Conservation (phyloP, 2,113 vertebrate species). For the Falco punctatus region DNA sequence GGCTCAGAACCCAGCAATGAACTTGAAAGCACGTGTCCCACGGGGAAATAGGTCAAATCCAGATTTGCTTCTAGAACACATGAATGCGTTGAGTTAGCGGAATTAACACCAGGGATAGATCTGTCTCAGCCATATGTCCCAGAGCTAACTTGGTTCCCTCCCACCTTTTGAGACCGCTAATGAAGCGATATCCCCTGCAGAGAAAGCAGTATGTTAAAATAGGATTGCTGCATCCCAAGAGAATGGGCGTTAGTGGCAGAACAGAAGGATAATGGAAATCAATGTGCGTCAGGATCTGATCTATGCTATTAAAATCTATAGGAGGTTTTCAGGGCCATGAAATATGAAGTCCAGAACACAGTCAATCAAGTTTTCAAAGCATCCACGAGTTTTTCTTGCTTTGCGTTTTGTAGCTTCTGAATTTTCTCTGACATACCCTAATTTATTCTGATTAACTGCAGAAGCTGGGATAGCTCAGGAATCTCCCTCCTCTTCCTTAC, state of each 20-base stretch:
- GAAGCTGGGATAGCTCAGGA: not conserved
- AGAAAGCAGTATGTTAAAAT: not conserved
- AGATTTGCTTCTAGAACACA: not conserved
- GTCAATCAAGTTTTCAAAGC: not conserved
- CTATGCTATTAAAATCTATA: not conserved
- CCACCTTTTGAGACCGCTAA: not conserved
- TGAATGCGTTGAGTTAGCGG: not conserved
- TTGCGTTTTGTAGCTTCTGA: not conserved
- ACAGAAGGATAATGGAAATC: not conserved
- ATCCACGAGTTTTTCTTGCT: not conserved
- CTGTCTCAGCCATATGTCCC: not conserved
- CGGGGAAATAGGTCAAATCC: not conserved
- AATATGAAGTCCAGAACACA: not conserved
- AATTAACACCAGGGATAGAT: not conserved
- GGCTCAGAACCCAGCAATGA: not conserved
- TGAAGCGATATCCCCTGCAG: not conserved
- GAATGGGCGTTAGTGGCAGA: not conserved
- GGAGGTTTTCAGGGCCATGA: not conserved
- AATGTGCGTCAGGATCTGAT: not conserved
- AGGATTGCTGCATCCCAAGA: not conserved
- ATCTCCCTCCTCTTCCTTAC: not conserved
- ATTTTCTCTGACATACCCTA: not conserved
- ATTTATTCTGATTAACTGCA: not conserved
- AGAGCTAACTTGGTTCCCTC: not conserved
- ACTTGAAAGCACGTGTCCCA: rapidly evolving